Conservation (phyloP, 2,797 vertebrate genomes). For the Gallinago nigripennis region DNA sequence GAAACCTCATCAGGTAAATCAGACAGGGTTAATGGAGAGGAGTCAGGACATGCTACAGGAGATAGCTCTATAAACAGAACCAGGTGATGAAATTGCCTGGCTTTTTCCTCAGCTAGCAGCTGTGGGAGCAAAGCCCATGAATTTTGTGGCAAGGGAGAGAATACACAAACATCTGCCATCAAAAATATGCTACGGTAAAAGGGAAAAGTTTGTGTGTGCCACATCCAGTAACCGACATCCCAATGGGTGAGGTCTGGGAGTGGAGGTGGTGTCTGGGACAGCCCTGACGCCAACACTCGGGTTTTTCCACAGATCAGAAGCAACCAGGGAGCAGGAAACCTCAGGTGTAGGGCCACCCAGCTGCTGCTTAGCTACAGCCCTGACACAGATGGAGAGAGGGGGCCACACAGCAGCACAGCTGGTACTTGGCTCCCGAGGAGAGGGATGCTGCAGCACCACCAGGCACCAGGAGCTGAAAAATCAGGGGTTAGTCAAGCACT, state of each 20-base stretch:
- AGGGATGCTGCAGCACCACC: neutral
- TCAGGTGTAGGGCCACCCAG: neutral
- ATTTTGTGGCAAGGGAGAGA: neutral
- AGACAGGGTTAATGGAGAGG: neutral
- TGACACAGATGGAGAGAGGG: neutral
- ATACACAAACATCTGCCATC: neutral
- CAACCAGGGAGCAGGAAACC: neutral
- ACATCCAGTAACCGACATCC: accelerated
- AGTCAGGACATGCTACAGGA: neutral
- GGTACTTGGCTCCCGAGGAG: accelerated
- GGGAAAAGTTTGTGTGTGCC: neutral
- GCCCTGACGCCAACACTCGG: accelerated
- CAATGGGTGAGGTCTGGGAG: accelerated
- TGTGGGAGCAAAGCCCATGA: neutral
- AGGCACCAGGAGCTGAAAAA: neutral
- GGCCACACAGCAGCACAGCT: neutral
- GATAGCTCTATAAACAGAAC: neutral
- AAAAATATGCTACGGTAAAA: accelerated
- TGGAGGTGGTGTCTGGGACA: neutral
- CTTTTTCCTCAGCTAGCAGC: neutral
- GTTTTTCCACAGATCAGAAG: neutral
- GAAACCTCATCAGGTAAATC: neutral
- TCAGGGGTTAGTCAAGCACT: neutral
- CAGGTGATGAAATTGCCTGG: neutral
- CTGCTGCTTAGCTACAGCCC: neutral